phyloP scores from a whole-genome alignment of 2,888 invertebrate species.

The Morinoia aosen region DNA sequence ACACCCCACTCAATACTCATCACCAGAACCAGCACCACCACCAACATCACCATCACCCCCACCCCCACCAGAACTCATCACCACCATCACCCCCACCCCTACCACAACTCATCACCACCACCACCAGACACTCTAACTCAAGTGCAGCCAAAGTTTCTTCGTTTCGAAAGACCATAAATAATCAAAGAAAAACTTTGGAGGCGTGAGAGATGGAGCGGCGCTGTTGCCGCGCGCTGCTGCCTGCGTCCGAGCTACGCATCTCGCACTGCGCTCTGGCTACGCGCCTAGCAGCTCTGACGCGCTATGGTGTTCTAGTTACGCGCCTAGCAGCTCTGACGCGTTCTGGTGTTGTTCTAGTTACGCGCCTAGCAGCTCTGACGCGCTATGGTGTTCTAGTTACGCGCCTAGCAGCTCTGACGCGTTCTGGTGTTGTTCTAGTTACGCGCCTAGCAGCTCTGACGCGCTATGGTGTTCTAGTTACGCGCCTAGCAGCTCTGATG shows the following conservation, averaged over 20 bases:
- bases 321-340: no score
- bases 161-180: slow-evolving; percentile 45
- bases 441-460: no score
- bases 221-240: neutral
- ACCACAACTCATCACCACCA: neutral
- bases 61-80: neutral
- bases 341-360: no score
- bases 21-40: neutral
- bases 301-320: no score
- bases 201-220: slow-evolving; percentile 9
- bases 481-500: no score
- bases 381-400: no score
- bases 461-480: no score
- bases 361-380: no score
- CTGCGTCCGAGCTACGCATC: neutral
- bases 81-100: neutral
- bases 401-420: no score
- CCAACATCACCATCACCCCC: neutral
- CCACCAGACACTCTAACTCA: slow-evolving; percentile 22
- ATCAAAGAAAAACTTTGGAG: slow-evolving; percentile 47
- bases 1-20: neutral
- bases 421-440: no score
- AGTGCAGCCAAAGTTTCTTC: slow-evolving; percentile 1
- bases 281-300: no score
- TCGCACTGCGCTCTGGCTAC: no score